Evolutionary conservation across 2,888 invertebrate genomes (phyloP).

Genomic region (Hirtodrosophila alboralis): DNA sequence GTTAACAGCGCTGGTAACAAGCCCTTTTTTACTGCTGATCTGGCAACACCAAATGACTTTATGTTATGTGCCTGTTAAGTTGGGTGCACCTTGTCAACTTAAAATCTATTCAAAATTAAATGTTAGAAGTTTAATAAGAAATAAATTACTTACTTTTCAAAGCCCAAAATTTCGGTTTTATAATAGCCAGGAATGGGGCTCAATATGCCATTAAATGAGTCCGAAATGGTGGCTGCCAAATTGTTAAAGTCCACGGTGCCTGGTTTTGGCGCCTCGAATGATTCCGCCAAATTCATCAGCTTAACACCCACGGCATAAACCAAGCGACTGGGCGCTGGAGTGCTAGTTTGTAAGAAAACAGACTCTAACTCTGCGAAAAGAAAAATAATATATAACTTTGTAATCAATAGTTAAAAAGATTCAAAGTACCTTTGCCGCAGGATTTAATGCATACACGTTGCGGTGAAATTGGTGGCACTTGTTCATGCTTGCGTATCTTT

Average conservation of each 20-base stretch:
- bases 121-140: background rate
- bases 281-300: constrained; percentile 90
- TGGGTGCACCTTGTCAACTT: background rate
- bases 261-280: constrained; percentile 89
- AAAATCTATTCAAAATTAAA: too few species aligned
- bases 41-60: background rate
- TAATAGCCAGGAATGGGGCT: constrained; percentile 89
- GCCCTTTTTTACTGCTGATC: background rate
- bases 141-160: constrained; percentile 87
- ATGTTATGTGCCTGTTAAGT: background rate
- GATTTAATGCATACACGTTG: constrained; percentile 92
- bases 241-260: constrained; percentile 90
- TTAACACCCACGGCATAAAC: constrained; percentile 90
- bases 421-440: constrained; percentile 88
- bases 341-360: constrained; percentile 85
- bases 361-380: constrained; percentile 75
- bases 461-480: constrained; percentile 89
- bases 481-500: constrained; percentile 92
- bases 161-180: constrained; percentile 88
- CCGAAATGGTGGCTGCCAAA: constrained; percentile 88
- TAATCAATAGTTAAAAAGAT: accelerated
- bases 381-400: background rate
- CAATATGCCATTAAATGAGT: constrained; percentile 87
- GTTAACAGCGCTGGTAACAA: too few species aligned
- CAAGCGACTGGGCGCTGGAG: constrained; percentile 87